phyloP scores from a whole-genome alignment of 2,113 vertebrate genomes.

The Notarius lentiginosus region DNA sequence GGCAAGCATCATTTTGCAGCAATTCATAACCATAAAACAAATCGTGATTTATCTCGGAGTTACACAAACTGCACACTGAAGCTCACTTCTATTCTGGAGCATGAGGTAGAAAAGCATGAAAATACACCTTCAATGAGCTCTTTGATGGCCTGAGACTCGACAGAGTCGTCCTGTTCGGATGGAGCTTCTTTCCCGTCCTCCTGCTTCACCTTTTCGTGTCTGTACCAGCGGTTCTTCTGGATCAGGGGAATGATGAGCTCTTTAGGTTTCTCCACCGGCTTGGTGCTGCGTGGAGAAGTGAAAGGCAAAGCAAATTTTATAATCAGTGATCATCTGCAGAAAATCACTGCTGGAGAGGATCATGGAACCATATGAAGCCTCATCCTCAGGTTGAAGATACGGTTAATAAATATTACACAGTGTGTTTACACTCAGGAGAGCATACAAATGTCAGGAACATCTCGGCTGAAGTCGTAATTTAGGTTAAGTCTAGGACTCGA shows the following conservation, averaged over 20 bases:
- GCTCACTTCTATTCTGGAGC: not conserved
- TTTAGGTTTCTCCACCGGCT: conserved; percentile 73
- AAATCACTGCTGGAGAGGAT: not conserved
- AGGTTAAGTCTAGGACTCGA: not conserved
- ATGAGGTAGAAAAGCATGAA: not conserved
- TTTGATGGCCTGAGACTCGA: conserved; percentile 83
- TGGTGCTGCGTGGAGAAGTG: conserved; percentile 62
- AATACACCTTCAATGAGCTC: conserved; percentile 83
- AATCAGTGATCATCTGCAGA: not conserved
- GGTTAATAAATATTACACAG: not conserved
- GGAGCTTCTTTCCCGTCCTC: conserved; percentile 20
- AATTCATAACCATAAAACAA: not conserved
- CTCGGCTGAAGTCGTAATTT: not conserved
- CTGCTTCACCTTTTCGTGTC: conserved; percentile 45
- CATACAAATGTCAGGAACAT: not conserved
- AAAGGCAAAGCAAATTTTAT: not conserved
- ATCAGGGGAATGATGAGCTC: conserved; percentile 85
- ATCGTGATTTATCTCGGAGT: not conserved
- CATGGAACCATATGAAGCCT: not conserved
- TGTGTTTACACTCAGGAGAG: not conserved
- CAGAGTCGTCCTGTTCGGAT: conserved; percentile 59
- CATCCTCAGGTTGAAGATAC: not conserved
- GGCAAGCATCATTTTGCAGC: not conserved
- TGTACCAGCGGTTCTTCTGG: conserved; percentile 79
- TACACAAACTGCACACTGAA: not conserved